phyloP scores from a whole-genome alignment of 1,140 invertebrate genomes.

The Diploscapter pachys region DNA sequence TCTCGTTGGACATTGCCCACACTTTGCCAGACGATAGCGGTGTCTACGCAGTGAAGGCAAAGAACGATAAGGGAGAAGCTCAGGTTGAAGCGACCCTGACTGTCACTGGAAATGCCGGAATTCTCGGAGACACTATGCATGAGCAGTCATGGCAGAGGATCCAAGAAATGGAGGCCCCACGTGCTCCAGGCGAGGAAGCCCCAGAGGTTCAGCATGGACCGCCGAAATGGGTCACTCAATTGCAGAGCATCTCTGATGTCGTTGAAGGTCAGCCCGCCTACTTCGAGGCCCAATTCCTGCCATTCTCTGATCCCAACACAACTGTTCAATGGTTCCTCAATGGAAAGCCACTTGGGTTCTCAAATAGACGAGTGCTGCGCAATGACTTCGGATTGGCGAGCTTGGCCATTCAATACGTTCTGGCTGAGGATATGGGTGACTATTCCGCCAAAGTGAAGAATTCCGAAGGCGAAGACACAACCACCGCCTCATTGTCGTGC shows the following conservation, averaged over 20 bases:
- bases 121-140: conserved; percentile 81
- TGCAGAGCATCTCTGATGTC: conserved; percentile 67
- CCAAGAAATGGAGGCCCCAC: conserved; percentile 77
- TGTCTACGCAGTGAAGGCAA: conserved; percentile 57
- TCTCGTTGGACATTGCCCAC: conserved; percentile 61
- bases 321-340: conserved; percentile 80
- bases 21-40: conserved; percentile 63
- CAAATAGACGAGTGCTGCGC: conserved; percentile 43
- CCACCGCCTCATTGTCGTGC: conserved; percentile 75
- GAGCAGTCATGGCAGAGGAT: conserved; percentile 77
- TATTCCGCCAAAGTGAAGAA: conserved; percentile 87
- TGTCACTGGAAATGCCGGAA: conserved; percentile 60
- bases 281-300: conserved; percentile 80
- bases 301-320: conserved; percentile 84
- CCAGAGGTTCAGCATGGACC: conserved; percentile 52
- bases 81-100: conserved; percentile 39
- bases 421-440: conserved; percentile 84
- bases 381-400: conserved; percentile 80
- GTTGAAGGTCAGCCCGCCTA: conserved; percentile 81
- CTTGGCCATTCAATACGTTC: conserved; percentile 78
- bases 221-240: conserved; percentile 49
- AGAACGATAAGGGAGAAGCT: conserved; percentile 49
- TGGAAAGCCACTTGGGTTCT: conserved; percentile 45
- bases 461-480: conserved; percentile 84
- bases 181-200: conserved; percentile 73